Conservation (phyloP, 2,797 vertebrate species). For the Myoxocephalus aenaeus region DNA sequence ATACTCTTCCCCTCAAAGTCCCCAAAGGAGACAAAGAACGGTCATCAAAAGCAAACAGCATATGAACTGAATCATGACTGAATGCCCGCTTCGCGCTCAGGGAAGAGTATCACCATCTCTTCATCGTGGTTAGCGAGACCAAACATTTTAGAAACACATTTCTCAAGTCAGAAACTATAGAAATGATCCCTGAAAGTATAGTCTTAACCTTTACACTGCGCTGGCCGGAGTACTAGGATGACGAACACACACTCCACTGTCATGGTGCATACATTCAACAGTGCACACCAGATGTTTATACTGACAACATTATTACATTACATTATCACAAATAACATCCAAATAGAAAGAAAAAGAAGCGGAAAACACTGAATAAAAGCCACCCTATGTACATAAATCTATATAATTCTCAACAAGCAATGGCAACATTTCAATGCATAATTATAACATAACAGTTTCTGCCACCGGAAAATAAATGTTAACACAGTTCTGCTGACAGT, state of each 20-base stretch:
- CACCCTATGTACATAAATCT: not conserved
- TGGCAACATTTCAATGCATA: not conserved
- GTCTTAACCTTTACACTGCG: fast-evolving
- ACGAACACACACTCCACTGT: fast-evolving
- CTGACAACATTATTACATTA: not conserved
- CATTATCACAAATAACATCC: not conserved
- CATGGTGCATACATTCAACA: conserved; percentile 20
- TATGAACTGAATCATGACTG: not conserved
- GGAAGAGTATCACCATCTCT: conserved; percentile 14
- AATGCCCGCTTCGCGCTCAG: conserved; percentile 62
- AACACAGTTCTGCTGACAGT: fast-evolving
- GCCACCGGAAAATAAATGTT: not conserved
- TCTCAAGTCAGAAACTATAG: conserved; percentile 79
- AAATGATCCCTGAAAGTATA: conserved; percentile 88
- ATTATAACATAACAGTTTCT: no score
- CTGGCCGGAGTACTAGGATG: not conserved
- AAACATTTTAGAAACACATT: conserved; percentile 74
- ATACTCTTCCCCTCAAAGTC: conserved; percentile 29
- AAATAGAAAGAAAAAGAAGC: no score
- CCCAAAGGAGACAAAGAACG: conserved; percentile 31
- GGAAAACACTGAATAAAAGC: not conserved
- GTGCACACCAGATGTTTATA: fast-evolving
- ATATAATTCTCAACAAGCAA: not conserved
- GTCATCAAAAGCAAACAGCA: conserved; percentile 69
- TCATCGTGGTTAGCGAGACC: conserved; percentile 80